phyloP scores from a whole-genome alignment of 2,888 invertebrate genomes.

The Salpingus planirostris region DNA sequence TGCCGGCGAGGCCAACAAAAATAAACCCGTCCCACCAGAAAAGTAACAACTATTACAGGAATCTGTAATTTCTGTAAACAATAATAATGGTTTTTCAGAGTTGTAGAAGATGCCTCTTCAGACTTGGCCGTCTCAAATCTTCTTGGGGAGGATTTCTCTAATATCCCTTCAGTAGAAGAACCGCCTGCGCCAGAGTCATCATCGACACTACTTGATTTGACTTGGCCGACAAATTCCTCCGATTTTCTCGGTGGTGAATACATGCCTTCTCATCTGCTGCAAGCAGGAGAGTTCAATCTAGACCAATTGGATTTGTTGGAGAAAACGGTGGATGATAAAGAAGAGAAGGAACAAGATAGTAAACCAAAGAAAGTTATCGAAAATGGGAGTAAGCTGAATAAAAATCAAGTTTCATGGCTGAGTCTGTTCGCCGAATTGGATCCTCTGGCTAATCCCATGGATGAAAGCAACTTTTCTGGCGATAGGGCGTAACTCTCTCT shows the following conservation, averaged over 20 bases:
- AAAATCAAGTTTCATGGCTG: slow-evolving; percentile 56
- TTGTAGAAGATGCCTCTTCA: slow-evolving; percentile 11
- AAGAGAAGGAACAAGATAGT: slow-evolving; percentile 11
- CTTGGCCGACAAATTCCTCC: slow-evolving; percentile 24
- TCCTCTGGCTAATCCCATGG: slow-evolving; percentile 79
- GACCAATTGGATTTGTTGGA: background rate
- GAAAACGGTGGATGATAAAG: slow-evolving; percentile 22
- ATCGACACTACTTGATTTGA: slow-evolving; percentile 31
- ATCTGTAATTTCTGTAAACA: no score
- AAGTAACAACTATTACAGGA: no score
- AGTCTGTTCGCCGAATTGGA: slow-evolving; percentile 89
- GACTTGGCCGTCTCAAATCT: slow-evolving; percentile 25
- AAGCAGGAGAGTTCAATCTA: slow-evolving; percentile 33
- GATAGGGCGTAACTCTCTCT: slow-evolving; percentile 29
- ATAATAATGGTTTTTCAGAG: no score
- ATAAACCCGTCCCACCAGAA: no score
- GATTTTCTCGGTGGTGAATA: slow-evolving; percentile 31
- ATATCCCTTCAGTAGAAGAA: slow-evolving; percentile 11
- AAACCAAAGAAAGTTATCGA: slow-evolving; percentile 12
- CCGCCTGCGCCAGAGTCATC: slow-evolving; percentile 20
- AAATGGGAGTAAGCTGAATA: slow-evolving; percentile 10
- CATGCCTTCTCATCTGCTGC: slow-evolving; percentile 38
- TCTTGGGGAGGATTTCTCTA: slow-evolving; percentile 34
- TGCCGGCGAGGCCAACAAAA: slow-evolving; percentile 8
- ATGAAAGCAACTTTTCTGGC: slow-evolving; percentile 23